Base-by-base conservation (phyloP, 2,888 invertebrate species). In the Nomada fucata region DNA sequence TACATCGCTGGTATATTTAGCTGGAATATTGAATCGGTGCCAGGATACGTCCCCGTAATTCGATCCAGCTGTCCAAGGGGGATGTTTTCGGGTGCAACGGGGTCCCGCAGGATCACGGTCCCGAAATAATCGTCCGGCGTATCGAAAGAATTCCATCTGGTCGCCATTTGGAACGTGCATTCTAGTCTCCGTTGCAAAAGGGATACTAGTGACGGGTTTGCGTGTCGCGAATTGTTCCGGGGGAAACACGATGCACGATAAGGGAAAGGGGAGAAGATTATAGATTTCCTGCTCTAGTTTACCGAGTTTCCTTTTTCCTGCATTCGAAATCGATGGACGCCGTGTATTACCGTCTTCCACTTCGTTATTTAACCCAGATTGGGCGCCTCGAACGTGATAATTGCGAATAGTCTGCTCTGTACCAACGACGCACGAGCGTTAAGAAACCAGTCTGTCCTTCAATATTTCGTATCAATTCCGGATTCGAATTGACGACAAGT, bases 1-100 rank as follows among this genome's bases (percentile, higher is more conserved):
- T 84, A 82, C 86, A 65, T 70, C 79, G 73, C 55, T 74, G 42
- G 80, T 90, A 90, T 89, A 89, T 91, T 89, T 89, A 90, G 88
- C 79, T 82, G 82, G 84, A 80, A 84, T 88, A 86, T 87, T 90
- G 89, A 86, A 88, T 78, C 79, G 82, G 44, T 84, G 88, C 90
- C 89, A 89, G 89, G 86, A 89, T 82, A 81, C 80, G 82, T 82
- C 87, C 89, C 87, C 88, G 89, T 91, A 91, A 90, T 90, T 86
- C 86, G 89, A 91, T 90, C 84, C 85, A 79, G 76, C 61, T 70
- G 42, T 44, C n/a, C 53, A 61, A 36, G 60, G 69, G 87, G 87
- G 83, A 75, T 82, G 87, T 74, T 87, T 63, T 71, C 82, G 80
- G 61, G 70, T 52, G 73, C 53, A 69, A 59, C 55, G 72, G 72